Evolutionary conservation across 2,888 invertebrate genomes (phyloP), one percentile per base, ranked within the genome.

Genomic region (Thecocarcelia acutangulata): DNA sequence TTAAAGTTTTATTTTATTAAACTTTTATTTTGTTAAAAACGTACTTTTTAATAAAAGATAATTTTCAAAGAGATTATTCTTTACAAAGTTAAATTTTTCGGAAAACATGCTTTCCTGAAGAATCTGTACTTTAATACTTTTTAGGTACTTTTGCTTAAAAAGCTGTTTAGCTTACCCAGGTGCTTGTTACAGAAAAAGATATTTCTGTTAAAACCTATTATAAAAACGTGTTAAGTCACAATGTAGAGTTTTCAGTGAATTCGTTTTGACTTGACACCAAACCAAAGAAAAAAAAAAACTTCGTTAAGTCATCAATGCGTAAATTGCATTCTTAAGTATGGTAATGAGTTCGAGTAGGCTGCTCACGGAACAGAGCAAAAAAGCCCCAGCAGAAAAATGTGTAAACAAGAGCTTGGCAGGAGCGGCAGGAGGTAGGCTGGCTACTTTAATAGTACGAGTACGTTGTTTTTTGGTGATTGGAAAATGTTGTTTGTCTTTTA

Each of bases 401-500:
- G 15, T 46, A 37, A 54, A n/a, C 12, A 70, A 50, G 58, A 44
- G 42, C n/a, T n/a, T 46, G 13, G 73, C 33, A 44, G 19, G 15
- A 19, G 19, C 37, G 17, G 21, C 12, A 54, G 61, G n/a, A 58
- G 54, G 44, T 48, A 68, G 54, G 44, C 56, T 63, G 56, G 73
- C 64, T 73, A 76, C 68, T 76, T 77, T 61, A 33, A 58, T 63
- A 72, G 70, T 48, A 42, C 63, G 42, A 59, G 64, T 48, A 44
- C 63, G 42, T 54, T 82, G 77, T 78, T 70, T 74, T 79, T 75
- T 80, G 84, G 72, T 84, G 80, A 83, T 83, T 84, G 84, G 75
- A 83, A 83, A 83, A 80, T 83, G 84, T 83, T 84, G 80, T 84
- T 82, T 84, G 83, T 81, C 80, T 84, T 75, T 83, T 78, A 54